Evolutionary conservation across 1,140 invertebrate species (phyloP).

Genomic region (Saccostrea cuccullata): DNA sequence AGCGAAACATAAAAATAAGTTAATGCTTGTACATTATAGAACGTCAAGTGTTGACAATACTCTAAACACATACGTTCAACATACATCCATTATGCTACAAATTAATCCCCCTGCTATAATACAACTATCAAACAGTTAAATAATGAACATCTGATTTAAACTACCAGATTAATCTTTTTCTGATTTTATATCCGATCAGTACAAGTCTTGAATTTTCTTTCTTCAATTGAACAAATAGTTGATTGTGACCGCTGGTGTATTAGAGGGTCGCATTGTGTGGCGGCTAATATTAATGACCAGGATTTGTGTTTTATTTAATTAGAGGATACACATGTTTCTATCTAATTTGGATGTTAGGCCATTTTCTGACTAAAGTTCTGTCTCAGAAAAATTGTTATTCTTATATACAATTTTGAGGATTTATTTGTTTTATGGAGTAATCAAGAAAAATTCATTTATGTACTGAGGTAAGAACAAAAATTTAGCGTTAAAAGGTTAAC

Average conservation of each 20-base stretch:
- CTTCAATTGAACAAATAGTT: background rate
- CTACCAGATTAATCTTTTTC: constrained; percentile 17
- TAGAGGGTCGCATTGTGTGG: background rate
- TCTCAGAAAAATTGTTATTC: background rate
- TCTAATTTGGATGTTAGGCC: background rate
- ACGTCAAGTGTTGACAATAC: background rate
- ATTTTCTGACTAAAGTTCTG: background rate
- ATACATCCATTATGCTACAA: background rate
- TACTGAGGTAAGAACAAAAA: background rate
- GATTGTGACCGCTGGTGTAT: background rate
- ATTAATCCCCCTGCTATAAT: background rate
- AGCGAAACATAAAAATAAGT: too few relatives aligned
- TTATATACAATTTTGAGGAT: background rate
- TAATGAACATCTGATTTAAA: constrained; percentile 34
- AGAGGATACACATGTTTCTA: background rate
- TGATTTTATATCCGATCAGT: constrained; percentile 14
- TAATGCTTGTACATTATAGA: background rate
- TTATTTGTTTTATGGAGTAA: background rate
- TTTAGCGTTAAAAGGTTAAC: background rate
- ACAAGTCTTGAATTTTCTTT: constrained; percentile 9
- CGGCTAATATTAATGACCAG: constrained; percentile 16
- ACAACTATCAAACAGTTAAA: background rate
- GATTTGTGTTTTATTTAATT: constrained; percentile 1
- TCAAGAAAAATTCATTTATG: background rate
- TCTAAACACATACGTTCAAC: background rate